Base-by-base conservation (phyloP, 2,888 invertebrate genomes). In the Fissipunctia ypsillon region DNA sequence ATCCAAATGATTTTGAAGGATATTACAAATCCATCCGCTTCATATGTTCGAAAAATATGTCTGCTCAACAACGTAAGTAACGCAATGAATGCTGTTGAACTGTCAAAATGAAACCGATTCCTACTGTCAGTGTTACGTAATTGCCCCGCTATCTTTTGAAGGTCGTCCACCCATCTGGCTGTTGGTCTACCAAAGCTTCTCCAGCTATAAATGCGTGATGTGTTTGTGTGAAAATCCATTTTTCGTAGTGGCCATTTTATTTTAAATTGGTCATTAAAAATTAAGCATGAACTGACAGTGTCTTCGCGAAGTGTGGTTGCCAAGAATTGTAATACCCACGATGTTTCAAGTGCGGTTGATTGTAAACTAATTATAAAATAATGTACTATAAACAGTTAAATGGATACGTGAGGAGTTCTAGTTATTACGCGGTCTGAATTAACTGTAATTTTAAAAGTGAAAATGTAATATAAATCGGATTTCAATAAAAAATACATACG, bases 401-500 rank as follows among this genome's bases (percentile, higher is more conserved):
- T 80, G 84, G 80, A 75, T 73, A 88, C 70, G 86, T 84, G 87
- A 80, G 64, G 86, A 83, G 80, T 86, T 87, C 80, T 90, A 90
- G 88, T 86, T 84, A 83, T 80, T 80, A 90, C 76, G 91, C 90
- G 87, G 90, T 93, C 91, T 91, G 93, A 92, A 87, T 84, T 85
- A 92, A 93, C 83, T 92, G 90, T 94, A 93, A 94, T 93, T 93
- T 91, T 90, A 90, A 91, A 81, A 90, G 91, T 90, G 90, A 91
- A 92, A 76, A 85, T 94, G 93, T 95, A 94, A 92, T 83, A 92
- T 94, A 95, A 94, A 94, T 94, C 93, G 91, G 92, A 94, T 95
- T 95, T 95, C 94, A 95, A 91, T 94, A 95, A 94, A 95, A 95
- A 95, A 95, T 91, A 93, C 89, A 88, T 90, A 88, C 84, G 66